A percentile compares a stretch with the other conserved stretches of the same genome.
Conservation (phyloP, 2,113 vertebrate species). For the Trochalopteron elliotii region DNA sequence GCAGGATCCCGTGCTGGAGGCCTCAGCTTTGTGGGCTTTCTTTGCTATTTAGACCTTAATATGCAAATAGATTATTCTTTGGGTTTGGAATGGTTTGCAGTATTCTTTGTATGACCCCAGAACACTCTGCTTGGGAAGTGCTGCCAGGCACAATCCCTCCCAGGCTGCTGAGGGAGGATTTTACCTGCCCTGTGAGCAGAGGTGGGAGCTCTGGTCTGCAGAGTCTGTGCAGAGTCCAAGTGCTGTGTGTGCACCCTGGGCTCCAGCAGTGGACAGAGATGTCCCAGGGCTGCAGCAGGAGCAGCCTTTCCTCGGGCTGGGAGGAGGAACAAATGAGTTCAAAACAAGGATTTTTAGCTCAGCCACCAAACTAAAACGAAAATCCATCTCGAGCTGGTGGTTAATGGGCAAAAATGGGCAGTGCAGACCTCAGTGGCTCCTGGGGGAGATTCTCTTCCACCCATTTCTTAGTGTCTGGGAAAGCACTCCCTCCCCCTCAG, state of each 20-base stretch:
- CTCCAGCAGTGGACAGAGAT: neutral
- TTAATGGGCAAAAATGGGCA: neutral
- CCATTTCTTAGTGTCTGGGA: neutral
- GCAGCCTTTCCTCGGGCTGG: neutral
- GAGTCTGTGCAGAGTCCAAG: neutral
- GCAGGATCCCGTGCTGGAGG: neutral
- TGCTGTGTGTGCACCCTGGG: neutral
- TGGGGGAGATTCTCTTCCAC: neutral
- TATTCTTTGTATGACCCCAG: neutral
- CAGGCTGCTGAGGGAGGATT: neutral
- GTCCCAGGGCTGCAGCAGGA: neutral
- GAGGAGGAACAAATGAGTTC: neutral
- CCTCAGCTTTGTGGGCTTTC: neutral
- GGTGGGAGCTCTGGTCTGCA: neutral
- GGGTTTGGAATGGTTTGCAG: neutral
- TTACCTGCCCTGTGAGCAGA: conserved; percentile 2
- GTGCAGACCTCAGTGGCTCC: neutral
- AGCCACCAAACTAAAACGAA: neutral
- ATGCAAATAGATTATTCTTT: neutral
- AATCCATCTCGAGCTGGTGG: neutral
- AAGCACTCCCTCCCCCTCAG: neutral
- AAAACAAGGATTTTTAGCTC: neutral
- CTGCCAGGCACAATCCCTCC: neutral
- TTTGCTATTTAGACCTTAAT: neutral
- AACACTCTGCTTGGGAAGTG: neutral